Evolutionary conservation across 2,888 invertebrate species (phyloP).

Genomic region (Drymonia ruficornis): DNA sequence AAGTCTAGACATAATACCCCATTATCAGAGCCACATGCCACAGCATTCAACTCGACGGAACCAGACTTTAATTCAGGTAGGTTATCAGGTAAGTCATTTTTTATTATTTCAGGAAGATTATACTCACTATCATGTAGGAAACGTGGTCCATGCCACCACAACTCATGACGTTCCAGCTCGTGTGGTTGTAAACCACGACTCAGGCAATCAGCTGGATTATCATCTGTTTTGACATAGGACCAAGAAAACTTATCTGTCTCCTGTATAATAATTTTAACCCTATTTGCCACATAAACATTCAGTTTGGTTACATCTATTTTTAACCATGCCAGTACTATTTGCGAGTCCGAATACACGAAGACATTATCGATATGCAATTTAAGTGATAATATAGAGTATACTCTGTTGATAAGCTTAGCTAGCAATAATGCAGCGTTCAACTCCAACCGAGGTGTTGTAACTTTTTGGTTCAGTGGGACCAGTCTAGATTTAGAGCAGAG

Average conservation of each 20-base stretch:
- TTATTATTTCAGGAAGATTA: background rate
- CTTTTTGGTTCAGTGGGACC: constrained; percentile 8
- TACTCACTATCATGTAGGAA: constrained; percentile 10
- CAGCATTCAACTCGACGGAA: background rate
- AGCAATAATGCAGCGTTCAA: constrained; percentile 26
- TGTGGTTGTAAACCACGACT: constrained; percentile 18
- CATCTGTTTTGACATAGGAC: constrained; percentile 15
- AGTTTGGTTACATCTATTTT: constrained; percentile 15
- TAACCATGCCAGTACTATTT: constrained; percentile 32
- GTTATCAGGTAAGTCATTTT: background rate
- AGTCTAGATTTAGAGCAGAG: constrained; percentile 23
- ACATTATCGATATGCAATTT: constrained; percentile 8
- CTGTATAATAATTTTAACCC: constrained; percentile 20
- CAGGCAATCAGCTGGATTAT: constrained; percentile 21
- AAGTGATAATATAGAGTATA: constrained; percentile 11
- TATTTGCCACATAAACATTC: constrained; percentile 27
- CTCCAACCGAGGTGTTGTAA: constrained; percentile 23
- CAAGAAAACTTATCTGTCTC: constrained; percentile 16
- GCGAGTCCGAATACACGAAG: constrained; percentile 24
- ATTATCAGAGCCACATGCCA: background rate
- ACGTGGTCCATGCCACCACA: constrained; percentile 28
- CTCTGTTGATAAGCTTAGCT: constrained; percentile 13
- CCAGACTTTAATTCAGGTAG: background rate
- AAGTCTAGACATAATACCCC: background rate
- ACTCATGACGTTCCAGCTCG: constrained; percentile 3